Conservation (phyloP, 1,140 invertebrate species). For the Orius laevigatus region DNA sequence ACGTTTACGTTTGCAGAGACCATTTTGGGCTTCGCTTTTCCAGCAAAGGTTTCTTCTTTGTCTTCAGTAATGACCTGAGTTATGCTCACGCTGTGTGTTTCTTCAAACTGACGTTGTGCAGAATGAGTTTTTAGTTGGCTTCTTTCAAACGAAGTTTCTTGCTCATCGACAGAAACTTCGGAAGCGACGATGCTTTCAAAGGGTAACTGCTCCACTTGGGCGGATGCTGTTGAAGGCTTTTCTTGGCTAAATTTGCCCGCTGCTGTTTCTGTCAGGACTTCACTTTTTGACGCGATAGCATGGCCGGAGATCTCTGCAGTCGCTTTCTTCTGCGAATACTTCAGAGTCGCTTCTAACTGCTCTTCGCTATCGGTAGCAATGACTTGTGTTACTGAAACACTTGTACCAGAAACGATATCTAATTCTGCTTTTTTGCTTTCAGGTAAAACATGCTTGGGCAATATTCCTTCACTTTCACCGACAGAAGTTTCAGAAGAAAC, state of each 20-base stretch:
- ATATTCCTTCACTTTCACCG: constrained; percentile 22
- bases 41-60: constrained; percentile 25
- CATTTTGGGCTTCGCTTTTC: constrained; percentile 15
- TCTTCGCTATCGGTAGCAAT: constrained; percentile 27
- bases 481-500: constrained; percentile 18
- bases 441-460: constrained; percentile 22
- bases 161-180: constrained; percentile 23
- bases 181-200: constrained; percentile 29
- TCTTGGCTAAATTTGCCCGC: constrained; percentile 6
- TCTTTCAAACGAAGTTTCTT: constrained; percentile 15
- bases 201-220: constrained; percentile 22
- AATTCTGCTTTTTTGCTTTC: constrained; percentile 27
- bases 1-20: constrained; percentile 20
- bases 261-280: constrained; percentile 21
- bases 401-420: constrained; percentile 27
- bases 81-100: constrained; percentile 30
- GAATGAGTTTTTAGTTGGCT: constrained; percentile 26
- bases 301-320: constrained; percentile 14
- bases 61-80: constrained; percentile 29
- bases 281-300: constrained; percentile 19
- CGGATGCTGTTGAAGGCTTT: constrained; percentile 9
- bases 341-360: constrained; percentile 6
- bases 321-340: constrained; percentile 18
- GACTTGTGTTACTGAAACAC: constrained; percentile 31
- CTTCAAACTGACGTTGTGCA: constrained; percentile 29